These are phyloP conservation scores for Sipha maydis DNA, from an alignment of 2,888 invertebrate genomes.

Conservation along the genomic window DNA sequence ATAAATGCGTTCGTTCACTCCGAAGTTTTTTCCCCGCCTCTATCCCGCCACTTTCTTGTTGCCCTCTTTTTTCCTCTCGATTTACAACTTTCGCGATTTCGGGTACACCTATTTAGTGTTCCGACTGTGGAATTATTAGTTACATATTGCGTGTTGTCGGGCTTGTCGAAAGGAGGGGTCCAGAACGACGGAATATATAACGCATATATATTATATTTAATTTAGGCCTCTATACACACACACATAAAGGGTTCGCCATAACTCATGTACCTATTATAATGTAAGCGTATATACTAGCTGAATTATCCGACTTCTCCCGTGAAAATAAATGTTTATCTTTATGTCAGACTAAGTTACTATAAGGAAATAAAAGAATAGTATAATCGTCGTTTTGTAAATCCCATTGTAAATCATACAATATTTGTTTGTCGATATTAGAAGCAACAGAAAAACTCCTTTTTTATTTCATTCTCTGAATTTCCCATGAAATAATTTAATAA, in stretches of 20 bases:
- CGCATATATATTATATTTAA: background rate
- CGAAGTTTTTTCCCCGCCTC: constrained; percentile 17
- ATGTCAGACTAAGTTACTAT: no score
- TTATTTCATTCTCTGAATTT: no score
- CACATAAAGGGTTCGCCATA: background rate
- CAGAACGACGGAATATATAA: background rate
- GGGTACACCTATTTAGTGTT: constrained; percentile 40
- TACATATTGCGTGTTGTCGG: background rate
- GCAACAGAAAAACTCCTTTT: no score
- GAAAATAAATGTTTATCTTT: no score
- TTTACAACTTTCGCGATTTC: constrained; percentile 58
- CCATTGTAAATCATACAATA: no score
- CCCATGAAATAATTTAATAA: no score
- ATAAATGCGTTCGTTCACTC: background rate
- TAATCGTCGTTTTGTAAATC: no score
- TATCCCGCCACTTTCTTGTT: background rate
- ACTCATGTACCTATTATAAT: no score
- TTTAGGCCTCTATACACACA: background rate
- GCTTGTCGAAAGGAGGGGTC: background rate
- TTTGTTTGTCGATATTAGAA: no score
- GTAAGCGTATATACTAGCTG: no score
- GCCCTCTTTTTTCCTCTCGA: background rate
- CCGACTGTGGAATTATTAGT: constrained; percentile 29
- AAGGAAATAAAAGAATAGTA: no score
- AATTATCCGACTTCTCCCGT: no score